Base-by-base conservation (phyloP, 2,888 invertebrate species). In the Cryptus armator region DNA sequence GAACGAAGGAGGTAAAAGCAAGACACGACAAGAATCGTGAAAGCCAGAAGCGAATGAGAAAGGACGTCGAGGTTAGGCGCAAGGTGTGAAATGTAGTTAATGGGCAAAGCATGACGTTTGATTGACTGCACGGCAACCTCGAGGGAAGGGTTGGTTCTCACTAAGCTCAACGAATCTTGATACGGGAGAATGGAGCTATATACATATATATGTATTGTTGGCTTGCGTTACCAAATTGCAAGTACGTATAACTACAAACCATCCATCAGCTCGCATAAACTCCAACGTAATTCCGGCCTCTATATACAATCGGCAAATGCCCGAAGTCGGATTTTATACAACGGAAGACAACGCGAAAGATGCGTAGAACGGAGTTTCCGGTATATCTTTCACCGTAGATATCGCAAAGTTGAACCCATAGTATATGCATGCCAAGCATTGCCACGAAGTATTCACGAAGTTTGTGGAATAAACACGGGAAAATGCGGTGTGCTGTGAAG, bases 21-120 rank as follows among this genome's bases (percentile, higher is more conserved):
- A 64, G 71, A 44, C 71, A 53, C 43, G 62, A 10, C 62, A 59
- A 46, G 72, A 62, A 24, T 19, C 74, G 46, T 12, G 48, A 46
- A 29, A 43, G 71, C 64, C 67, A 64, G 64, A 43, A 24, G 48
- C 32, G 64, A n/a, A 64, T 43, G 53, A 59, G 78, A 44, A 77
- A 66, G 24, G 64, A 24, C 62, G 46, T 62, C n/a, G 56, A 68
- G 71, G 64, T 56, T 53, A 59, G 43, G 80, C 48, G 19, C 78
- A 66, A 84, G 84, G 84, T 84, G 84, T 78, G 84, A 84, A 81
- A 81, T 81, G 68, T 80, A 68, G 84, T 84, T 84, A 84, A 84
- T 84, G 84, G 84, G 53, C 64, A 67, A 78, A 75, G 77, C 68
- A 71, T 74, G 68, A 84, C 81, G 81, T 81, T 84, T 84, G 84